phyloP scores from a whole-genome alignment of 2,888 invertebrate genomes.

The Andrena dorsata region DNA sequence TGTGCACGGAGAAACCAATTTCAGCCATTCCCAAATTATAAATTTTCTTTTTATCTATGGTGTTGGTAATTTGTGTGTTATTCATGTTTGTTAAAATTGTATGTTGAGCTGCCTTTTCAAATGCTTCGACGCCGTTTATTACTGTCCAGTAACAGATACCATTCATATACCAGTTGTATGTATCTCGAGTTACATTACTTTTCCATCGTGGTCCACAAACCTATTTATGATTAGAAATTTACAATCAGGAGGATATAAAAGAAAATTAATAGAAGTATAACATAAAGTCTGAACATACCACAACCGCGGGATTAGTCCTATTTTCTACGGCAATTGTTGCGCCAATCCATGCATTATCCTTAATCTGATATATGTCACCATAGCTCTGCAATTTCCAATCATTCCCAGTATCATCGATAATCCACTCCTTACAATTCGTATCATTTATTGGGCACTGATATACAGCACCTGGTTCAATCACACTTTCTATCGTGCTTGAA shows the following conservation, averaged over 20 bases:
- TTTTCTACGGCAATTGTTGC: constrained; percentile 82
- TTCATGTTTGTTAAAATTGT: constrained; percentile 21
- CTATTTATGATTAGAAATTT: constrained; percentile 68
- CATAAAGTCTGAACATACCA: constrained; percentile 75
- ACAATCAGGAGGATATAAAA: neutral
- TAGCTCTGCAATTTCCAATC: neutral
- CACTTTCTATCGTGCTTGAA: constrained; percentile 45
- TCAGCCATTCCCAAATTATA: constrained; percentile 74
- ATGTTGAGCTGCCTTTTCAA: constrained; percentile 42
- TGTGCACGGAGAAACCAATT: constrained; percentile 76
- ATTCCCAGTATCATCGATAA: constrained; percentile 69
- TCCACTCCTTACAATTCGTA: constrained; percentile 75
- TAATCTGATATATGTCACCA: constrained; percentile 36
- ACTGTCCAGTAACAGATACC: constrained; percentile 78
- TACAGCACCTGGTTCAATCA: constrained; percentile 79
- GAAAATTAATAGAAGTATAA: constrained; percentile 9
- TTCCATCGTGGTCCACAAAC: constrained; percentile 84
- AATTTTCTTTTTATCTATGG: constrained; percentile 14
- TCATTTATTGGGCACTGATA: constrained; percentile 77
- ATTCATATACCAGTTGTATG: constrained; percentile 68
- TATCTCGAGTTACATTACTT: constrained; percentile 52
- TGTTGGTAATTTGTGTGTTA: neutral
- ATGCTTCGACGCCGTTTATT: constrained; percentile 39
- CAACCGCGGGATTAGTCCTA: constrained; percentile 71
- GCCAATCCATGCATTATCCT: constrained; percentile 82